These are phyloP conservation scores for Stegastes partitus DNA, from an alignment of 2,113 vertebrate genomes.

Conservation along the genomic window DNA sequence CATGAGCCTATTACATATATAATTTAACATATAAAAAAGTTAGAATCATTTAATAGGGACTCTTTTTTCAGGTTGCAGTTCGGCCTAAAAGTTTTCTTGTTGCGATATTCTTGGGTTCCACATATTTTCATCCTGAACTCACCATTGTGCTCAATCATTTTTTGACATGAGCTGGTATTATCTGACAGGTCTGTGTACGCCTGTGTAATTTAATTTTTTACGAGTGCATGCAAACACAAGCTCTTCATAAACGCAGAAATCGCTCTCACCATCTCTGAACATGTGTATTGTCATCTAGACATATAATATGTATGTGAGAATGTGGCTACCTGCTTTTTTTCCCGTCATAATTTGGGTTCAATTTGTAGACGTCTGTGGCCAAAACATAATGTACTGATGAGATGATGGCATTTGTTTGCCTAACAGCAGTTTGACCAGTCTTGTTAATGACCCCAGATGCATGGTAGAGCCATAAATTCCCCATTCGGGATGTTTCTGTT, in stretches of 20 bases:
- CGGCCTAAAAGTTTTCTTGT: neutral
- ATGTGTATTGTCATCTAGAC: neutral
- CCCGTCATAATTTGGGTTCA: neutral
- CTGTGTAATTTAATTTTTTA: slow-evolving; percentile 7
- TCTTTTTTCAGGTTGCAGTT: neutral
- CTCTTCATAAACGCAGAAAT: slow-evolving; percentile 35
- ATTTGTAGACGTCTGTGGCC: neutral
- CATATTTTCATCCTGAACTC: neutral
- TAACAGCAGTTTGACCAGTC: neutral
- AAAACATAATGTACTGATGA: slow-evolving; percentile 29
- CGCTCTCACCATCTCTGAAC: slow-evolving; percentile 31
- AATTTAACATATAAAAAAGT: too few relatives aligned
- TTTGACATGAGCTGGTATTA: neutral
- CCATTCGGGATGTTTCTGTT: neutral
- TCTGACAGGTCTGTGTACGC: neutral
- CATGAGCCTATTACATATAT: too few relatives aligned
- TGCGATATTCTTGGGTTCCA: neutral
- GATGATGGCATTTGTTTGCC: neutral
- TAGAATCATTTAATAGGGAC: neutral
- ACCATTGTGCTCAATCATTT: neutral
- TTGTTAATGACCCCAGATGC: slow-evolving; percentile 11
- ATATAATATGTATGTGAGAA: neutral
- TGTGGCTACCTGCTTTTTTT: neutral
- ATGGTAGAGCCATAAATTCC: slow-evolving; percentile 30
- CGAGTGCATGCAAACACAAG: neutral